Evolutionary conservation across 2,797 vertebrate genomes (phyloP).

Genomic region (Sarcoramphus papa): DNA sequence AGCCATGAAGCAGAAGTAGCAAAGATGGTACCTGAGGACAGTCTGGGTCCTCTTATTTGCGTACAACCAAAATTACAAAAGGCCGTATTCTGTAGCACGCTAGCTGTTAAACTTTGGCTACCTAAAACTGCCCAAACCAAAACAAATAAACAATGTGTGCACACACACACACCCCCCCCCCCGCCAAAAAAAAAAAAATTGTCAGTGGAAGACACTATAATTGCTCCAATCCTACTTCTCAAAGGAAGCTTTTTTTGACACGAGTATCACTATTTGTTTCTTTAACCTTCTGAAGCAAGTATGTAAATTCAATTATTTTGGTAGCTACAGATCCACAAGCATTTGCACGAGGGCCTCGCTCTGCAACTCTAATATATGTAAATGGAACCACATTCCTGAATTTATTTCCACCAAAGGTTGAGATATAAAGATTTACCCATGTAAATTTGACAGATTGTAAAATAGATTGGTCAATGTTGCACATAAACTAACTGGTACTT

Average conservation of each 20-base stretch:
- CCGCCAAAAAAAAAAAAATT: neutral
- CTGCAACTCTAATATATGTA: neutral
- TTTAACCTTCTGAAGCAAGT: neutral
- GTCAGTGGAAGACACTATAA: neutral
- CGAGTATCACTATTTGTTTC: neutral
- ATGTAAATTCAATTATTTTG: neutral
- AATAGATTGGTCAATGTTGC: neutral
- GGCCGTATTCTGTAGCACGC: accelerated
- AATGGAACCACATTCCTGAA: neutral
- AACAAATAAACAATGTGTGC: neutral
- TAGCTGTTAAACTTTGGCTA: neutral
- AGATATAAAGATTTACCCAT: neutral
- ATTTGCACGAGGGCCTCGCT: neutral
- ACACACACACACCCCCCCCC: accelerated
- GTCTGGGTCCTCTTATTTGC: accelerated
- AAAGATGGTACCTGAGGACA: neutral
- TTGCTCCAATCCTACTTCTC: neutral
- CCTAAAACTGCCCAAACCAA: neutral
- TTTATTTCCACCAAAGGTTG: neutral
- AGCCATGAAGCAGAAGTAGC: neutral
- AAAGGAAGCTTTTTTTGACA: neutral
- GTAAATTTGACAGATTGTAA: neutral
- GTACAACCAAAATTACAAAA: neutral
- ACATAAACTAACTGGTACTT: neutral
- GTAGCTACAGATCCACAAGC: neutral